A percentile compares a stretch with the other conserved stretches of the same genome.
Evolutionary conservation across 2,797 vertebrate species (phyloP).

Genomic region (Sciaenops ocellatus): DNA sequence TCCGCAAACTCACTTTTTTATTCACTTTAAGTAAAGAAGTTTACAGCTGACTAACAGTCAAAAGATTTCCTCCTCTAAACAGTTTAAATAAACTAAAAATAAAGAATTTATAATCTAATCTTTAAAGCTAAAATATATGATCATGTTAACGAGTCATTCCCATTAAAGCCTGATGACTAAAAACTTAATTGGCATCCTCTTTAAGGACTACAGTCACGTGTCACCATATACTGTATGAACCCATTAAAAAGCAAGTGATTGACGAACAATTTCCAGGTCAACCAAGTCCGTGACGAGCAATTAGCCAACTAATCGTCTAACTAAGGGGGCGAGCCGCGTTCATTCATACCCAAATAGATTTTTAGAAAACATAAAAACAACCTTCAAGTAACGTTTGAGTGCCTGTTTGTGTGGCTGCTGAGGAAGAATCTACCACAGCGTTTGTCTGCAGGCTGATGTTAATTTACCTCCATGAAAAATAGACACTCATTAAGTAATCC

Average conservation of each 20-base stretch:
- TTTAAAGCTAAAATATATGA: background rate
- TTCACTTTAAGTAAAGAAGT: background rate
- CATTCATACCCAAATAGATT: background rate
- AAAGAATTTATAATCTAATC: background rate
- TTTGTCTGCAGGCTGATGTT: background rate
- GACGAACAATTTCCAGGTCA: slow-evolving; percentile 38
- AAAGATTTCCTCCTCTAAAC: background rate
- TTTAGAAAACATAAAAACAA: background rate
- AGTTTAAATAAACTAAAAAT: background rate
- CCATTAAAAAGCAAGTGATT: slow-evolving; percentile 24
- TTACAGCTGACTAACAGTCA: background rate
- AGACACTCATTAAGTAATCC: slow-evolving; percentile 2
- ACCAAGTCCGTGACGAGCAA: slow-evolving; percentile 17
- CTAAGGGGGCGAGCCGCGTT: background rate
- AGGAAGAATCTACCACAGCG: background rate
- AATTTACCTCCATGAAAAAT: background rate
- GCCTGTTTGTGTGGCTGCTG: background rate
- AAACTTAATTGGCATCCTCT: slow-evolving; percentile 8
- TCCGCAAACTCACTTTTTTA: background rate
- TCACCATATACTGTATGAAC: background rate
- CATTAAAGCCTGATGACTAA: slow-evolving; percentile 2
- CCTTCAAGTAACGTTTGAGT: background rate
- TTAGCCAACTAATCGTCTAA: slow-evolving; percentile 25
- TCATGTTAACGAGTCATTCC: background rate
- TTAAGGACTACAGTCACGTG: slow-evolving; percentile 22